Conservation (phyloP, 2,113 vertebrate genomes). For the Scophthalmus maximus region DNA sequence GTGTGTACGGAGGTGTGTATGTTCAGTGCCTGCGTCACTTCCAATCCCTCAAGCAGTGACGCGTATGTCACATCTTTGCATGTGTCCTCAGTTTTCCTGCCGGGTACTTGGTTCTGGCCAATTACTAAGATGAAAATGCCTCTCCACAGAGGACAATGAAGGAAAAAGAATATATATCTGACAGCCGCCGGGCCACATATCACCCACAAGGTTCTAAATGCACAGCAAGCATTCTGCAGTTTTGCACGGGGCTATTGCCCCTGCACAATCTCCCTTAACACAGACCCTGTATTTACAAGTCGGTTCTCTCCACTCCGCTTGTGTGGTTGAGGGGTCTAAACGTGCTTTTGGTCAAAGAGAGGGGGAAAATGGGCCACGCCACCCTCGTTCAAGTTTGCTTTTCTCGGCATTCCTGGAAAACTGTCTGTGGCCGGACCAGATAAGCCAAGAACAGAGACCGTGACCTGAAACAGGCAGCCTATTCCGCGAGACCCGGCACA, state of each 20-base stretch:
- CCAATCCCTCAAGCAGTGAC: constrained; percentile 57
- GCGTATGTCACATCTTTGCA: constrained; percentile 65
- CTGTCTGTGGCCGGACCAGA: constrained; percentile 75
- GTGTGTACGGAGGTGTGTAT: constrained; percentile 16
- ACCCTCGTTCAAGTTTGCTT: constrained; percentile 44
- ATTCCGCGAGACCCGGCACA: constrained; percentile 59
- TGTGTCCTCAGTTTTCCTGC: constrained; percentile 61
- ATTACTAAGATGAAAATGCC: constrained; percentile 74
- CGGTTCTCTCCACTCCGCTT: constrained; percentile 33
- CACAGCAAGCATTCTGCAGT: constrained; percentile 40
- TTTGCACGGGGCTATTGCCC: constrained; percentile 31
- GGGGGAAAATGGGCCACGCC: constrained; percentile 63
- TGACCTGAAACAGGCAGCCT: constrained; percentile 65
- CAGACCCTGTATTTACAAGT: constrained; percentile 14
- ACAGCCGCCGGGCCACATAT: constrained; percentile 52
- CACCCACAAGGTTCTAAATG: constrained; percentile 66
- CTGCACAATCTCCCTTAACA: constrained; percentile 37
- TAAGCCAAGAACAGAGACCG: constrained; percentile 74
- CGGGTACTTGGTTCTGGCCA: constrained; percentile 55
- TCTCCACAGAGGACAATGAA: constrained; percentile 54
- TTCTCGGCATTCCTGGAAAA: constrained; percentile 71
- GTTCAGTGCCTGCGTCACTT: constrained; percentile 42
- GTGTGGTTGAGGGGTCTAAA: constrained; percentile 53
- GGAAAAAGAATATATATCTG: background rate
- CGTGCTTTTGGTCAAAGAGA: constrained; percentile 57